Conservation (phyloP, 2,113 vertebrate genomes). For the Trematocara nigrifrons region DNA sequence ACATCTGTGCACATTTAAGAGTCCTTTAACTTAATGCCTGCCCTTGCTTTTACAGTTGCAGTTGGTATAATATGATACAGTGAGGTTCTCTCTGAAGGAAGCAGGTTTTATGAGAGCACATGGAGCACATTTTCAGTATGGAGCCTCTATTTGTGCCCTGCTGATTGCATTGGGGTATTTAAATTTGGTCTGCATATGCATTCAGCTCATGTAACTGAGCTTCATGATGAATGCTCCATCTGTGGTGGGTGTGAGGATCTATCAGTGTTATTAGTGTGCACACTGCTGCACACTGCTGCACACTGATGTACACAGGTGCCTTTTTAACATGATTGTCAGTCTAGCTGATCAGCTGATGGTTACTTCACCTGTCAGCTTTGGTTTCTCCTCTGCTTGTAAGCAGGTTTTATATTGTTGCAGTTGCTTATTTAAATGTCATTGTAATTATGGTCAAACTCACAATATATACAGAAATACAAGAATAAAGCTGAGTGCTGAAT, state of each 20-base stretch:
- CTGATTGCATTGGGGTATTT: conserved; percentile 42
- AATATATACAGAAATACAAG: background rate
- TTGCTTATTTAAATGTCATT: background rate
- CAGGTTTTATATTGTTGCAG: background rate
- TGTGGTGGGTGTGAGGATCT: conserved; percentile 26
- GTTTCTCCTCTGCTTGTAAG: background rate
- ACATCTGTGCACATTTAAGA: background rate
- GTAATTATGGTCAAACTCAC: background rate
- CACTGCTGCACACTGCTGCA: background rate
- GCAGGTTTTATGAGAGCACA: background rate
- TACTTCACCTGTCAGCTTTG: background rate
- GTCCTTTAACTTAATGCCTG: background rate
- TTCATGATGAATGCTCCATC: conserved; percentile 55
- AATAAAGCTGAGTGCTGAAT: background rate
- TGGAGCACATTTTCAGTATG: background rate
- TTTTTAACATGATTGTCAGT: background rate
- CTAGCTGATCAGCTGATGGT: background rate
- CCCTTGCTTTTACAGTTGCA: background rate
- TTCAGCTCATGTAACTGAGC: conserved; percentile 59
- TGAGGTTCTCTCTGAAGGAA: background rate
- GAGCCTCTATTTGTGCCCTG: conserved; percentile 10
- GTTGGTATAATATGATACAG: background rate
- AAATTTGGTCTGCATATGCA: conserved; percentile 42
- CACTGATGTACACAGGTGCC: background rate
- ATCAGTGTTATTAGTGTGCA: background rate